These are phyloP conservation scores for Emydocephalus ijimae DNA, from an alignment of 2,113 vertebrate species.

Conservation along the genomic window DNA sequence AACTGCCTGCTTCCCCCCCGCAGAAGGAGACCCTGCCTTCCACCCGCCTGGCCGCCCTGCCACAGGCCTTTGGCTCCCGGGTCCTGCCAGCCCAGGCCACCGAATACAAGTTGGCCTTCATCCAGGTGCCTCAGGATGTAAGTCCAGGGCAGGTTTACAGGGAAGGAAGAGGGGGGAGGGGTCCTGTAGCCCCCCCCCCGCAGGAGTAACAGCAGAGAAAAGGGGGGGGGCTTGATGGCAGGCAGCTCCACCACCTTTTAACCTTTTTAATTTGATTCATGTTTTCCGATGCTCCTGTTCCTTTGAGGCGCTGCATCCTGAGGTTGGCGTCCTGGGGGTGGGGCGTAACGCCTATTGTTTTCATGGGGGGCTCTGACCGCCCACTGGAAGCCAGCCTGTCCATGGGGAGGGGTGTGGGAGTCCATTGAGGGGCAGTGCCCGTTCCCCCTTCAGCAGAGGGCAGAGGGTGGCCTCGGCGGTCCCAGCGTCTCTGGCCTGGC, in stretches of 20 bases:
- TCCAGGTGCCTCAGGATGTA: slow-evolving; percentile 89
- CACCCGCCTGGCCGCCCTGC: slow-evolving; percentile 80
- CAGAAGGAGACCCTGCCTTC: slow-evolving; percentile 86
- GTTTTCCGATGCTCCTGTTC: not conserved
- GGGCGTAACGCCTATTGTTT: not conserved
- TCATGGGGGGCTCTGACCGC: not conserved
- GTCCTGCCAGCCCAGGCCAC: slow-evolving; percentile 85
- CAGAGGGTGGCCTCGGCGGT: not conserved
- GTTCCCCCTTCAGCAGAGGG: not conserved
- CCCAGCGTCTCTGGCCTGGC: not conserved
- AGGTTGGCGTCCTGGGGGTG: accelerated
- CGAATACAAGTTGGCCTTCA: slow-evolving; percentile 87
- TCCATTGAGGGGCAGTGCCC: too few species aligned
- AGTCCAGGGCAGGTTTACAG: slow-evolving; percentile 58
- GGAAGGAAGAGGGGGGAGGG: not conserved
- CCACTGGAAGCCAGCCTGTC: not conserved
- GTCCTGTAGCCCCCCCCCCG: not conserved
- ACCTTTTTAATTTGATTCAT: not conserved
- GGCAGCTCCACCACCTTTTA: not conserved
- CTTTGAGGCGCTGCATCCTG: not conserved
- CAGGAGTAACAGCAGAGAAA: not conserved
- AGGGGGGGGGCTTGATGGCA: not conserved
- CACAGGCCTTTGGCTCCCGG: slow-evolving; percentile 85
- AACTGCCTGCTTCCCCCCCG: not conserved
- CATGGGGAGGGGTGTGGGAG: not conserved